Percentiles rank a stretch among this genome's conserved stretches.
phyloP scores from a whole-genome alignment of 2,797 vertebrate species.

The Oreonectes daqikongensis region DNA sequence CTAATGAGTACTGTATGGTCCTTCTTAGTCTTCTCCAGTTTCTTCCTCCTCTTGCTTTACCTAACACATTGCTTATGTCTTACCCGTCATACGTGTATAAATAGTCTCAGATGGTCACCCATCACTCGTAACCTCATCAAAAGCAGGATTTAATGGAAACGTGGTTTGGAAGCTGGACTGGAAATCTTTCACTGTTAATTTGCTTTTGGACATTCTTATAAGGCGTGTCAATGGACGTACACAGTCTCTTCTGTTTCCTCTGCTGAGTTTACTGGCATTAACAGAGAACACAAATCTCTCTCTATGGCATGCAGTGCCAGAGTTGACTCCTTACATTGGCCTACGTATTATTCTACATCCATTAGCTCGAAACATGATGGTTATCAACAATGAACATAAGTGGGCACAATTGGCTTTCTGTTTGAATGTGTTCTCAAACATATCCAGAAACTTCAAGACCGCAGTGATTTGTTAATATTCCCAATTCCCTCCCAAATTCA shows the following conservation, averaged over 20 bases:
- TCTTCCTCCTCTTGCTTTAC: background rate
- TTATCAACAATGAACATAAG: background rate
- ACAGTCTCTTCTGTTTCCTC: constrained; percentile 19
- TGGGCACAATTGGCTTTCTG: constrained; percentile 4
- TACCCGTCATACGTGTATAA: background rate
- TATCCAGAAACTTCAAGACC: constrained; percentile 47
- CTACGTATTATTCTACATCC: constrained; percentile 9
- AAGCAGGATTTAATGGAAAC: constrained; percentile 11
- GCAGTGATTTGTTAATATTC: constrained; percentile 58
- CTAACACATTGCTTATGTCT: background rate
- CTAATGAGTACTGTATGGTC: background rate
- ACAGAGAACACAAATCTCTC: constrained; percentile 5
- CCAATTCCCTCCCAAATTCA: constrained; percentile 62
- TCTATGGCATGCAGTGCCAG: background rate
- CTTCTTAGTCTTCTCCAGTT: too few species aligned
- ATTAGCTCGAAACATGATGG: constrained; percentile 7
- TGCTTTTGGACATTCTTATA: constrained; percentile 3
- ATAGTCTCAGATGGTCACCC: background rate
- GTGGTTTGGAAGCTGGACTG: constrained; percentile 31
- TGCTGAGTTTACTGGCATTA: background rate
- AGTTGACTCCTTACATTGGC: background rate
- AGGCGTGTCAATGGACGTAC: constrained; percentile 2
- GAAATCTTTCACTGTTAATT: constrained; percentile 38
- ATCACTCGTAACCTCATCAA: background rate
- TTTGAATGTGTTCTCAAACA: constrained; percentile 13